Percentiles rank a stretch among this genome's conserved stretches.
Conservation (phyloP, 2,113 vertebrate genomes). For the Amphilophus citrinellus region DNA sequence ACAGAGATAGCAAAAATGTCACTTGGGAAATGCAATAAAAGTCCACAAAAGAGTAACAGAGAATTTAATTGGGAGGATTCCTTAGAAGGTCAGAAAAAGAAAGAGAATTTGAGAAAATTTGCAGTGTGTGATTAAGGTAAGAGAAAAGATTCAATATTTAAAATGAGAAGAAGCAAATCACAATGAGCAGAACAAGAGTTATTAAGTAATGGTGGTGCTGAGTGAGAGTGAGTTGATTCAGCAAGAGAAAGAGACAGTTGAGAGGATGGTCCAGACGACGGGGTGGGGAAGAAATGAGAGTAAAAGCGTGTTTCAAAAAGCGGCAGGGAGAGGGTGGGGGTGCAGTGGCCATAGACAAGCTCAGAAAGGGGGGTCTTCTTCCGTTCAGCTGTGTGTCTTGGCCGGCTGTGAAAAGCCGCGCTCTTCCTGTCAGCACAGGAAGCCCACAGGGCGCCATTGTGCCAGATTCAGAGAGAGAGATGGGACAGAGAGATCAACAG, state of each 20-base stretch:
- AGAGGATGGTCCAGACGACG: constrained; percentile 43
- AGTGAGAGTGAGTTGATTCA: constrained; percentile 24
- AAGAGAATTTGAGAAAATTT: not conserved
- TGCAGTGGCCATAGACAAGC: constrained; percentile 35
- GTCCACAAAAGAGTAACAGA: constrained; percentile 7
- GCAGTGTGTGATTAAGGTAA: constrained; percentile 1
- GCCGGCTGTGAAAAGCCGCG: constrained; percentile 80
- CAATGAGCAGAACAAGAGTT: constrained; percentile 35
- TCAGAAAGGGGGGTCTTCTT: constrained; percentile 72
- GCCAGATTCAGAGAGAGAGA: constrained; percentile 24
- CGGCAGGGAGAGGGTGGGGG: constrained; percentile 5
- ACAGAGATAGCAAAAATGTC: constrained; percentile 8
- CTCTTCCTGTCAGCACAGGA: constrained; percentile 78
- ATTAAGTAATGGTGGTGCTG: constrained; percentile 38
- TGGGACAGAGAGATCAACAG: constrained; percentile 39
- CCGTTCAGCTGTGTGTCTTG: constrained; percentile 82
- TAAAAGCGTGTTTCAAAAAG: constrained; percentile 38
- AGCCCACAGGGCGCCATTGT: constrained; percentile 78
- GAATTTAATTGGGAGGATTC: constrained; percentile 21
- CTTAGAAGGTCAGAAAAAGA: constrained; percentile 6
- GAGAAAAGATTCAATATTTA: constrained; percentile 9
- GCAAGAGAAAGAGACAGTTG: constrained; percentile 32
- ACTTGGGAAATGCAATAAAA: constrained; percentile 33
- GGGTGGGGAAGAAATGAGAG: not conserved
- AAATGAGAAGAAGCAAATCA: constrained; percentile 13